Evolutionary conservation across 2,888 invertebrate species (phyloP).

Genomic region (Myathropa florea): DNA sequence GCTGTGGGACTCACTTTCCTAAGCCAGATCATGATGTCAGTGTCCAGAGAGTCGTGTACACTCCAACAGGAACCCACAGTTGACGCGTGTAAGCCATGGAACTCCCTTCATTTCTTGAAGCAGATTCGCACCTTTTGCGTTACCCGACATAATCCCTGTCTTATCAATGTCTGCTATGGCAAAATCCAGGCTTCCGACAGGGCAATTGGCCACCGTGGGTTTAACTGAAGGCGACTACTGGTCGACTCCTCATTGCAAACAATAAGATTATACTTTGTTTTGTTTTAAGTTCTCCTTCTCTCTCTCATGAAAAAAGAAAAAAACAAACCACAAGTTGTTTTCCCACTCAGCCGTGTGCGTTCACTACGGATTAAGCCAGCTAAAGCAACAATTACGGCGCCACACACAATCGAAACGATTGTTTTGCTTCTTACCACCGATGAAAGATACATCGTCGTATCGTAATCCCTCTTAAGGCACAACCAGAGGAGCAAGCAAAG

Average conservation of each 20-base stretch:
- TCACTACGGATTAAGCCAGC: constrained; percentile 36
- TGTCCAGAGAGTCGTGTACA: neutral
- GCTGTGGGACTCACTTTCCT: too few species aligned
- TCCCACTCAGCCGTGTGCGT: constrained; percentile 24
- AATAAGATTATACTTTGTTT: constrained; percentile 29
- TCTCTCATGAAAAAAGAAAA: neutral
- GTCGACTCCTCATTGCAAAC: constrained; percentile 31
- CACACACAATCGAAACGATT: constrained; percentile 42
- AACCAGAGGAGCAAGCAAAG: constrained; percentile 19
- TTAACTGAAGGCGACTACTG: constrained; percentile 12
- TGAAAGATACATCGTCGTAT: constrained; percentile 16
- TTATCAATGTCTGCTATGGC: neutral
- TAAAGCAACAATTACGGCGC: constrained; percentile 51
- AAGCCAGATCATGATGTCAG: neutral
- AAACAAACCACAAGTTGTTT: constrained; percentile 33
- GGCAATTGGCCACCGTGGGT: constrained; percentile 9
- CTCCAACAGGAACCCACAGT: neutral
- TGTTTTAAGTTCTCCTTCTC: neutral
- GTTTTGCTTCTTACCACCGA: constrained; percentile 23
- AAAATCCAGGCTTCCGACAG: constrained; percentile 15
- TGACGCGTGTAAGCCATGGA: neutral
- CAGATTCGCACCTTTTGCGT: neutral
- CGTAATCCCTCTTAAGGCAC: constrained; percentile 32
- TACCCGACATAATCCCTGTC: neutral
- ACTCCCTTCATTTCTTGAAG: neutral